phyloP scores from a whole-genome alignment of 2,797 vertebrate species.

The Nannoperca obscura region DNA sequence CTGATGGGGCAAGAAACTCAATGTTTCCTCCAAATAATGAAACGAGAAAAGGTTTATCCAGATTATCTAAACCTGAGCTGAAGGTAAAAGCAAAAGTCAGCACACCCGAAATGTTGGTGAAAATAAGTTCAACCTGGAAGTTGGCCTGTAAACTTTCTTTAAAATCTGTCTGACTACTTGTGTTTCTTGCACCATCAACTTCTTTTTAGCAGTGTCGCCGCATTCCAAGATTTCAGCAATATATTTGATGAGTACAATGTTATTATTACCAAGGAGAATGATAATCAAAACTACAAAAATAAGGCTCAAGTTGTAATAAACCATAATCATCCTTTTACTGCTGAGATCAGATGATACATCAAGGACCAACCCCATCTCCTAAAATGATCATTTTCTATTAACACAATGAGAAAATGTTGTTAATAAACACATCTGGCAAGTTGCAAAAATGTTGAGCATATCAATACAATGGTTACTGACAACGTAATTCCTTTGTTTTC shows the following conservation, averaged over 20 bases:
- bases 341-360: constrained; percentile 12
- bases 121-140: background rate
- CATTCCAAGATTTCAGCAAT: constrained; percentile 12
- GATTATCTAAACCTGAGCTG: background rate
- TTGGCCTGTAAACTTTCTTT: background rate
- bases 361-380: background rate
- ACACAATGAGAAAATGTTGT: background rate
- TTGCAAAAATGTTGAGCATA: background rate
- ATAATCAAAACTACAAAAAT: constrained; percentile 2
- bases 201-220: background rate
- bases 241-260: background rate
- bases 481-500: background rate
- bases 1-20: background rate
- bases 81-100: background rate
- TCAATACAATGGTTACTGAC: background rate
- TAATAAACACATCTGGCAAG: too few relatives aligned
- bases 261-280: background rate
- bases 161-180: background rate
- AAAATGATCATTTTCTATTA: background rate
- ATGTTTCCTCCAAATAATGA: background rate
- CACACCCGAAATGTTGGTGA: background rate
- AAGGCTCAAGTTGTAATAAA: constrained; percentile 13
- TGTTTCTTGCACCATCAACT: background rate
- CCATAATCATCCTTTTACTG: constrained; percentile 11
- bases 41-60: background rate